phyloP scores from a whole-genome alignment of 2,797 vertebrate genomes.

The Nyctibius grandis region DNA sequence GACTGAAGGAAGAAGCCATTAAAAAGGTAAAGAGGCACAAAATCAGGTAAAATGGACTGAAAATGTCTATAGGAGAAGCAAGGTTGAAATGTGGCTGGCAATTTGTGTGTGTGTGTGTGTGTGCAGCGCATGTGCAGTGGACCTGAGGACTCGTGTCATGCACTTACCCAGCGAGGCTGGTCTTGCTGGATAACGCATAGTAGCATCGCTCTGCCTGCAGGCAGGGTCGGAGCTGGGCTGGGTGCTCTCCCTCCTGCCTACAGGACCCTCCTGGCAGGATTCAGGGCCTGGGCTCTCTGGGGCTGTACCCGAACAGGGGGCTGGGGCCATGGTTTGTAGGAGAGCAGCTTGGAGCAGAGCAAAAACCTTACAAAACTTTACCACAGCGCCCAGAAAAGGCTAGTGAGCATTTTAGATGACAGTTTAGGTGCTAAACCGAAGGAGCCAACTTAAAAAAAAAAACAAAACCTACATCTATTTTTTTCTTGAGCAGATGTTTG shows the following conservation, averaged over 20 bases:
- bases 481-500: not conserved
- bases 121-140: accelerated
- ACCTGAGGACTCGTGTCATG: accelerated
- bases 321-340: not conserved
- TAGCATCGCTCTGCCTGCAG: not conserved
- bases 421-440: accelerated
- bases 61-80: not conserved
- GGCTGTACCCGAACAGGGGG: accelerated
- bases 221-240: not conserved
- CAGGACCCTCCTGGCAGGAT: not conserved
- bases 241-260: not conserved
- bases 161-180: accelerated
- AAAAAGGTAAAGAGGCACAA: not conserved
- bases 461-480: not conserved
- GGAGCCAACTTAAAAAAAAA: not conserved
- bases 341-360: not conserved
- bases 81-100: not conserved
- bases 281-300: not conserved
- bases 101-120: accelerated
- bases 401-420: not conserved
- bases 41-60: accelerated
- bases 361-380: not conserved
- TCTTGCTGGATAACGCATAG: not conserved
- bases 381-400: not conserved
- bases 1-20: not conserved